Base-by-base conservation (phyloP, 1,140 invertebrate species). In the Chlorops oryzae region DNA sequence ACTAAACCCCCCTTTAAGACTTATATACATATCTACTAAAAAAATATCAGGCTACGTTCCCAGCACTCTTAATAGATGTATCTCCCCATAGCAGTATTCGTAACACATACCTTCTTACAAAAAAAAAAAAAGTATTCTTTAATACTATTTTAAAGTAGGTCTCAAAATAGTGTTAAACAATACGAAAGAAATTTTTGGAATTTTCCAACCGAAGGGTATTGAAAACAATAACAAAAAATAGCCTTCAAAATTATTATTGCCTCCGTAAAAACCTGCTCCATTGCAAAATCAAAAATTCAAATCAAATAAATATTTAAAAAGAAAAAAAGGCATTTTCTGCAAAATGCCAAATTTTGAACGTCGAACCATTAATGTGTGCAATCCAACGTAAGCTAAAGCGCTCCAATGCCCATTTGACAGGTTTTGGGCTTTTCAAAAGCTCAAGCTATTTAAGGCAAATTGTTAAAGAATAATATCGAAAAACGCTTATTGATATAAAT, bases 311-410 rank as follows among this genome's bases (percentile, higher is more conserved):
- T 40, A 24, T 10, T 20, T 27, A 7, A 20, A n/a, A 17, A 35
- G 15, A 13, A 28, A 44, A 34, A 20, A n/a, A n/a, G n/a, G n/a
- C 4, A 22, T 40, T 40, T 40, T 32, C n/a, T 32, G n/a, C 6
- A 32, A 9, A 38, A 38, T 38, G 13, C 43, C 43, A 43, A 25
- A 24, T 44, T 10, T 70, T 70, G 67, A 70, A 70, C 67, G 67
- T 70, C 66, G 67, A 70, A 70, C 67, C 67, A 70, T 70, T 70
- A 70, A 70, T 70, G 62, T 70, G 63, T 60, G 55, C 66, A 70
- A 69, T 69, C 62, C 50, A 50, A 48, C 28, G 15, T 15, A n/a
- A n/a, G n/a, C n/a, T n/a, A n/a, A n/a, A n/a, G n/a, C n/a, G n/a
- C n/a, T n/a, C n/a, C n/a, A n/a, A n/a, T n/a, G n/a, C n/a, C n/a